Conservation (phyloP, 2,888 invertebrate genomes). For the Drosophila atroscutellata region DNA sequence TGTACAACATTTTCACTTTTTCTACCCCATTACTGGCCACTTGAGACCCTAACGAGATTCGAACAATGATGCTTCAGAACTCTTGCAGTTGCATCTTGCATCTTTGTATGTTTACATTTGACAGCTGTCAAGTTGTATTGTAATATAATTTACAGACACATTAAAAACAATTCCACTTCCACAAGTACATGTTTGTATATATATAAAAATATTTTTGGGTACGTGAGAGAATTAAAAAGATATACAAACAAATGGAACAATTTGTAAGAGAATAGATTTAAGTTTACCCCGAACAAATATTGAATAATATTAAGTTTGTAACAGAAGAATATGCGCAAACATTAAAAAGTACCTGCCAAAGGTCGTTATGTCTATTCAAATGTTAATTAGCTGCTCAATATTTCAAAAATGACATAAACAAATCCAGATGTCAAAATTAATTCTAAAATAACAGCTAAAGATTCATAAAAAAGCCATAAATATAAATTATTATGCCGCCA, state of each 20-base stretch:
- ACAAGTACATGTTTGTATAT: conserved; percentile 7
- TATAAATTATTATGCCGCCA: conserved; percentile 16
- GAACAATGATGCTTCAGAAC: conserved; percentile 50
- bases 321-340: background rate
- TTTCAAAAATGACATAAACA: conserved; percentile 1
- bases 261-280: conserved; percentile 9
- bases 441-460: background rate
- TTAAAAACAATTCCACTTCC: conserved; percentile 36
- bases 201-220: conserved; percentile 21
- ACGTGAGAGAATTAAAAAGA: conserved; percentile 54
- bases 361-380: background rate
- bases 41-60: conserved; percentile 43
- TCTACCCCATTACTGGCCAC: conserved; percentile 34
- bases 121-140: conserved; percentile 71
- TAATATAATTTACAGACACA: conserved; percentile 64
- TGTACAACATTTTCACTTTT: conserved; percentile 70
- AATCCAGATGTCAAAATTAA: background rate
- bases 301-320: background rate
- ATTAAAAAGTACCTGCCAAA: background rate
- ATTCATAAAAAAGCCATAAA: conserved; percentile 14
- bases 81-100: conserved; percentile 43
- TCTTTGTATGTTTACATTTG: conserved; percentile 45
- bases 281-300: background rate
- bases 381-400: background rate
- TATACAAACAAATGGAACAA: background rate